These are phyloP conservation scores for Hiodon tergisus DNA, from an alignment of 2,113 vertebrate species.

Conservation along the genomic window DNA sequence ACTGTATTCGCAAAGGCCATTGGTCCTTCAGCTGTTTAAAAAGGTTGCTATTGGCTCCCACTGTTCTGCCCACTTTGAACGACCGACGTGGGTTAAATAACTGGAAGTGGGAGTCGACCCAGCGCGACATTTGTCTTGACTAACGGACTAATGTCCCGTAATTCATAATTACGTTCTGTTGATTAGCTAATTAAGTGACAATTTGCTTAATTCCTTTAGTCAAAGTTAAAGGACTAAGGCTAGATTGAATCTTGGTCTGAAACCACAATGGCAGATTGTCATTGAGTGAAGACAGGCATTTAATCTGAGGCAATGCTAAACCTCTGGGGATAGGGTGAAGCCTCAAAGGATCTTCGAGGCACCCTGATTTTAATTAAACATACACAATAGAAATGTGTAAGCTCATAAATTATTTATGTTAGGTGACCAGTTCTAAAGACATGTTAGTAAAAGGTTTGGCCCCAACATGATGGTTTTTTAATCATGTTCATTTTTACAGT, in stretches of 20 bases:
- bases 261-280: background rate
- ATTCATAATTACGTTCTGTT: background rate
- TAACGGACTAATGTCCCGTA: slow-evolving; percentile 8
- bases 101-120: too few relatives aligned
- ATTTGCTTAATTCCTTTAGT: background rate
- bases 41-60: slow-evolving; percentile 26
- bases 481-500: too few relatives aligned
- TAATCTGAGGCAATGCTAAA: background rate
- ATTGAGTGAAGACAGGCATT: background rate
- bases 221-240: background rate
- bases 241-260: background rate
- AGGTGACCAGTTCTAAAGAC: too few relatives aligned
- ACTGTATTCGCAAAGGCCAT: slow-evolving; percentile 35
- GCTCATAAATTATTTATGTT: too few relatives aligned
- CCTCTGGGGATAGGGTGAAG: background rate
- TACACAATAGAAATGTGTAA: too few relatives aligned
- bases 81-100: slow-evolving; percentile 3
- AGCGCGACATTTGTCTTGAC: background rate
- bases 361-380: background rate
- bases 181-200: background rate
- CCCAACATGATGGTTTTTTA: too few relatives aligned
- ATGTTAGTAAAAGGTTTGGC: too few relatives aligned
- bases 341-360: too few relatives aligned
- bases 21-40: slow-evolving; percentile 43
- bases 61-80: slow-evolving; percentile 19